Base-by-base conservation (phyloP, 2,888 invertebrate genomes). In the Seira musarum region DNA sequence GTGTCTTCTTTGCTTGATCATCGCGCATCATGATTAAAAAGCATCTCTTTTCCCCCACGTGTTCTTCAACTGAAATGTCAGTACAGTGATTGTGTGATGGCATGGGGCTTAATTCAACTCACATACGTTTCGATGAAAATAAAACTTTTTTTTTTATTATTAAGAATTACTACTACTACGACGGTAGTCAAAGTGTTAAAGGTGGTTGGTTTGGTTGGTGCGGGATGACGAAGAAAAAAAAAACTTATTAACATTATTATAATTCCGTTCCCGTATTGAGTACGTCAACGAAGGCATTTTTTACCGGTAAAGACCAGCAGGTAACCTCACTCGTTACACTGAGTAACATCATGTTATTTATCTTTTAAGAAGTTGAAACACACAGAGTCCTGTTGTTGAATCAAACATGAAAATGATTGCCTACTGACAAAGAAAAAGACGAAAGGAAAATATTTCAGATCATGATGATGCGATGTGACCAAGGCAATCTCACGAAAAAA, bases 211-310 rank as follows among this genome's bases (percentile, higher is more conserved):
- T 30, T 30, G 30, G 30, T 30, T 30, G 30, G 30, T 21, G 10
- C 64, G 46, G 53, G 46, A 53, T 53, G 30, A 30, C 8, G 30
- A 30, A 30, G 30, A 53, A 13, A 53, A 53, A 40, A 53, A 79
- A 70, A 79, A 73, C 25, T 71, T 71, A 72, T 72, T 78, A 72
- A 65, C 53, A 75, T 70, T 81, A 67, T 72, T 72, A 64, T 76
- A 71, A 76, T 76, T 81, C 75, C 61, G 75, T 74, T 81, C 72
- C 71, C 81, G 76, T 72, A 67, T 68, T 63, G 46, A 67, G 68
- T 25, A 76, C 76, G 72, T 76, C 81, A 80, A 66, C 73, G 35
- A 25, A 67, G 80, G 73, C 79, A 79, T 79, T 79, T 60, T 65
- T 65, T 30, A 17, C 24, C 30, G 30, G 65, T 65, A 30, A 65